Evolutionary conservation across 2,888 invertebrate genomes (phyloP).

Genomic region (Muscina levida): DNA sequence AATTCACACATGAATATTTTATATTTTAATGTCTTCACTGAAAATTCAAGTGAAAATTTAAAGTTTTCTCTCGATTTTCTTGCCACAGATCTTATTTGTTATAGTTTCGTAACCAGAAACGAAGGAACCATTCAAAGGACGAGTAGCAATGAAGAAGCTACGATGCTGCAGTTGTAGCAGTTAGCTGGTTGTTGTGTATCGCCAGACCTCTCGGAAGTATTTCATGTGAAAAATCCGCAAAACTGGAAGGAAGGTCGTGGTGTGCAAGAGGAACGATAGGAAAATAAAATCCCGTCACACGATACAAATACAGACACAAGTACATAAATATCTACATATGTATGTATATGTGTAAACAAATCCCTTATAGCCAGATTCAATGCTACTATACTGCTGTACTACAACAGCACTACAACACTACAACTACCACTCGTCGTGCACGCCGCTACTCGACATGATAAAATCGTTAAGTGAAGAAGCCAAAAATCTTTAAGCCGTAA

Average conservation of each 20-base stretch:
- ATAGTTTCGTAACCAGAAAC: neutral
- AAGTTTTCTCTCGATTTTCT: neutral
- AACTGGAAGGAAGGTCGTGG: neutral
- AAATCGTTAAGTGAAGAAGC: constrained; percentile 58
- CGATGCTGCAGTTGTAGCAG: neutral
- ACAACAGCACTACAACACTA: too few relatives aligned
- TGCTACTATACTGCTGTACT: too few relatives aligned
- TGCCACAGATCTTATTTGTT: neutral
- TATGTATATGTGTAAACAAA: constrained; percentile 10
- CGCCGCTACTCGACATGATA: constrained; percentile 17
- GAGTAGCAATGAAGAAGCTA: too few relatives aligned
- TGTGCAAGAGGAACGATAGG: neutral
- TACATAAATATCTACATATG: neutral
- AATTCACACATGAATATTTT: constrained; percentile 14
- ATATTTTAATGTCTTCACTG: constrained; percentile 23
- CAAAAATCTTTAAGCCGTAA: constrained; percentile 52
- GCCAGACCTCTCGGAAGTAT: neutral
- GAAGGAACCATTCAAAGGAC: neutral
- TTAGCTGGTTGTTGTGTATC: neutral
- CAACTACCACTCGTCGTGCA: too few relatives aligned
- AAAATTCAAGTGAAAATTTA: constrained; percentile 14
- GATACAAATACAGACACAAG: constrained; percentile 6
- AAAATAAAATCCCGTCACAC: constrained; percentile 7
- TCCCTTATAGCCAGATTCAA: constrained; percentile 13
- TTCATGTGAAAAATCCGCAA: constrained; percentile 10